Evolutionary conservation across 2,113 vertebrate species (phyloP), one percentile per base, ranked within the genome.

Genomic region (Okapia johnstoni): DNA sequence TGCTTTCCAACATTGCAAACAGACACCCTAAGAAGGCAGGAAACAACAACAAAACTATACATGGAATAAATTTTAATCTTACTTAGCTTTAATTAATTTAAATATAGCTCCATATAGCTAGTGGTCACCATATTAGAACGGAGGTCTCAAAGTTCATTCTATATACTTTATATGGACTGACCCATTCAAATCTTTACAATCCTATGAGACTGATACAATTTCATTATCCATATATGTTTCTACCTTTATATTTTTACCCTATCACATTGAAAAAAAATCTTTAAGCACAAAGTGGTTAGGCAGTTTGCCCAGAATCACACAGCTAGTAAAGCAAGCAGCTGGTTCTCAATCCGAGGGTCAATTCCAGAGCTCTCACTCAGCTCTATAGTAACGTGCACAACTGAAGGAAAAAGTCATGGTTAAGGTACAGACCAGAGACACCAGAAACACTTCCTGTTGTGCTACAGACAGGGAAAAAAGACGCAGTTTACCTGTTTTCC

Each of bases 401-500:
- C 15, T 10, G 16, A 86, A 79, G 7, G 80, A 60, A 10, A 21
- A 92, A 52, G 13, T 36, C 12, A 6, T 3, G 30, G 17, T 16
- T 26, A 63, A 88, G 80, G 2, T 4, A 66, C 61, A 73, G 11
- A 60, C 3, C 14, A 76, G 40, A 9, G 3, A 21, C 21, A 73
- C 28, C 15, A 33, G 33, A 55, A 60, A 17, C 4, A 15, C 28
- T 86, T 73, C n/a, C 8, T 1, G 6, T 3, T 70, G 19, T 25
- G 76, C 11, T 4, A 16, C 0, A 40, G 15, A 43, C 12, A 46
- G 33, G 28, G n/a, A 26, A 57, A 85, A 36, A 96, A 60, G 60
- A 46, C 8, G 36, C 0, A 28, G 55, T 4, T 46, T 95, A 99
- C 99, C 99, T 95, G 99, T 99, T 99, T 99, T 99, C 83, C 99